Conservation (phyloP, 1,140 invertebrate genomes). For the Psilanteris sp. region DNA sequence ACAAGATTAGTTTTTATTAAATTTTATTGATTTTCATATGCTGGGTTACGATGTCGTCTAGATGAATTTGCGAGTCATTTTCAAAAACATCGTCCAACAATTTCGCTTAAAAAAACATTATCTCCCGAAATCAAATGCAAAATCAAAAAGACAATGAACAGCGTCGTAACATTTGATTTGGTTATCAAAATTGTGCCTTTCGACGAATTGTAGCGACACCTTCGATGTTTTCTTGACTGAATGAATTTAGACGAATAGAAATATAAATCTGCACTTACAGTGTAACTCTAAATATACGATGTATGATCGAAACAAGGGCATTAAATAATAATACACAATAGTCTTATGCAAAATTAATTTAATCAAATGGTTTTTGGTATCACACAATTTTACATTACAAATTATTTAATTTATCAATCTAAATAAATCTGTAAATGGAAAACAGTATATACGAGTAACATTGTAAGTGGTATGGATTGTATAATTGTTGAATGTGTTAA, state of each 20-base stretch:
- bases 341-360: no score
- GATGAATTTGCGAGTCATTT: slow-evolving; percentile 38
- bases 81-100: slow-evolving; percentile 38
- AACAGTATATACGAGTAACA: slow-evolving; percentile 57
- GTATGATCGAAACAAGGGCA: slow-evolving; percentile 18
- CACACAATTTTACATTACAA: no score
- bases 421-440: background rate
- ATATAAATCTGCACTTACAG: slow-evolving; percentile 51
- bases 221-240: slow-evolving; percentile 45
- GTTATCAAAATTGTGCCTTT: slow-evolving; percentile 78
- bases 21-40: no score
- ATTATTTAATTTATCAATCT: background rate
- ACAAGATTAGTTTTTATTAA: no score
- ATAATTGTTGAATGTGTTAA: slow-evolving; percentile 72
- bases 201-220: slow-evolving; percentile 67
- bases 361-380: no score
- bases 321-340: no score
- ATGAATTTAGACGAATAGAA: slow-evolving; percentile 50
- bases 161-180: slow-evolving; percentile 68
- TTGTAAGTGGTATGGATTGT: slow-evolving; percentile 68
- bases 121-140: slow-evolving; percentile 32
- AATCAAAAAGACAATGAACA: slow-evolving; percentile 34
- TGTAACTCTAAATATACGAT: slow-evolving; percentile 44
- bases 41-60: slow-evolving; percentile 51
- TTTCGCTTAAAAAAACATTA: slow-evolving; percentile 25